Percentiles rank a stretch among this genome's conserved stretches.
Conservation (phyloP, 2,797 vertebrate species). For the Danio kyathit region DNA sequence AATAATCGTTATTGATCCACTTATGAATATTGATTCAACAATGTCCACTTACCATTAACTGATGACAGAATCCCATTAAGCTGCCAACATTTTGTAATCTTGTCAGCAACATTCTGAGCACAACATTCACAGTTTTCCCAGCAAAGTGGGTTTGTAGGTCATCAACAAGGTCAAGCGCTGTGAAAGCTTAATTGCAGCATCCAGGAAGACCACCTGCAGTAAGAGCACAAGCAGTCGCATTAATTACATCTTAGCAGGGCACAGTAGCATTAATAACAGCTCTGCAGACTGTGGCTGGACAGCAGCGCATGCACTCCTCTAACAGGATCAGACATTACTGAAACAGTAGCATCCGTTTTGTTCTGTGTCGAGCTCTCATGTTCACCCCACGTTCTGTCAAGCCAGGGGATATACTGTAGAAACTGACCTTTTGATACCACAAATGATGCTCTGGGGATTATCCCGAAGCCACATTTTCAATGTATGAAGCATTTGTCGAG, state of each 20-base stretch:
- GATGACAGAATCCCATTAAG: slow-evolving; percentile 37
- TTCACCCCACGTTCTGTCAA: slow-evolving; percentile 26
- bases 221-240: slow-evolving; percentile 50
- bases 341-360: slow-evolving; percentile 6
- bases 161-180: slow-evolving; percentile 42
- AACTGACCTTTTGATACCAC: slow-evolving; percentile 23
- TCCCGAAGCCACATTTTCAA: not conserved
- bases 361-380: not conserved
- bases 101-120: slow-evolving; percentile 29
- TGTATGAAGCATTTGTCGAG: slow-evolving; percentile 23
- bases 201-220: slow-evolving; percentile 38
- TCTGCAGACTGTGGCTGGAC: slow-evolving; percentile 36
- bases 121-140: not conserved
- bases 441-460: slow-evolving; percentile 18
- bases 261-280: slow-evolving; percentile 55
- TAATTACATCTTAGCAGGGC: slow-evolving; percentile 54
- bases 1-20: slow-evolving; percentile 31
- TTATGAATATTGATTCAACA: slow-evolving; percentile 40
- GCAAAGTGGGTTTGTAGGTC: slow-evolving; percentile 19
- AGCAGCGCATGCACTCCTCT: slow-evolving; percentile 3
- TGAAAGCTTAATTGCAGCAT: slow-evolving; percentile 53
- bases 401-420: not conserved
- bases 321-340: slow-evolving; percentile 40
- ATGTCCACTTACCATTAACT: slow-evolving; percentile 36
- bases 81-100: slow-evolving; percentile 32